Conservation (phyloP, 2,113 vertebrate genomes). For the Pelodiscus sinensis region DNA sequence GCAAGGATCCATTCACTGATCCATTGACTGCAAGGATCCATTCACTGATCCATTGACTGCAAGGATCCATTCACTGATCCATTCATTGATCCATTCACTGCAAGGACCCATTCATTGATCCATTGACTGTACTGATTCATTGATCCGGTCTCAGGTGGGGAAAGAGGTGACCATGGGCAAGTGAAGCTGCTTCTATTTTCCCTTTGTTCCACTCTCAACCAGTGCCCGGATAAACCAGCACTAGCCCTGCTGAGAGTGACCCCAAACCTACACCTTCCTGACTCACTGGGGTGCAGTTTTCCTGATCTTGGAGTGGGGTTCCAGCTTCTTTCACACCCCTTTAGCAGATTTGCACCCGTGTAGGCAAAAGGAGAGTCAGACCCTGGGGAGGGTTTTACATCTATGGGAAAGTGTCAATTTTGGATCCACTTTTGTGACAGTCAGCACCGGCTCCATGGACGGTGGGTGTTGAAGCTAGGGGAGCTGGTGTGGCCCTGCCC, state of each 20-base stretch:
- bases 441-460: background rate
- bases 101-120: no score
- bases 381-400: background rate
- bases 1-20: no score
- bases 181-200: background rate
- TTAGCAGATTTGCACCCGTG: background rate
- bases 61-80: no score
- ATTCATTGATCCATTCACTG: no score
- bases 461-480: no score
- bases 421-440: background rate
- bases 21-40: no score
- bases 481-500: no score
- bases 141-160: background rate
- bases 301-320: background rate
- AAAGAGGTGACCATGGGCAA: background rate
- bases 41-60: no score
- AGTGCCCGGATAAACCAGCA: background rate
- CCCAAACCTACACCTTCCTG: background rate
- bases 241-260: background rate
- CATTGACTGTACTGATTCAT: background rate
- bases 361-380: background rate
- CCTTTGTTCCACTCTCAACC: background rate
- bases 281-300: background rate
- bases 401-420: background rate
- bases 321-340: background rate